These are phyloP conservation scores for Agrenia bidenticulata DNA, from an alignment of 2,888 invertebrate genomes.

Conservation along the genomic window DNA sequence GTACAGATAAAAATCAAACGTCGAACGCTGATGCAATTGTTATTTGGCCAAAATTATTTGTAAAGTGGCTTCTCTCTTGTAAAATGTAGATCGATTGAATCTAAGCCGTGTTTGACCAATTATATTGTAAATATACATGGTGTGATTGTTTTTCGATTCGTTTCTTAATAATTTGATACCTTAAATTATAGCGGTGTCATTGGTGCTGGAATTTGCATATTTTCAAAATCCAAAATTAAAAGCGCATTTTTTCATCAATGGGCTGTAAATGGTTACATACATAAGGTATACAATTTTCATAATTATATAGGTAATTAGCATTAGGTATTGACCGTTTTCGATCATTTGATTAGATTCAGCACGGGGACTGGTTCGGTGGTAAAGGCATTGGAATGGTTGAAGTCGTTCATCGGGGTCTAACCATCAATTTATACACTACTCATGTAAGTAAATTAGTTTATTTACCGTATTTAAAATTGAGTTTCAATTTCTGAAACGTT, in stretches of 20 bases:
- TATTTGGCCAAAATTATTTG: no score
- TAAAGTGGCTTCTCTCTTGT: no score
- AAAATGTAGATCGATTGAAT: no score
- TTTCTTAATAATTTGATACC: no score
- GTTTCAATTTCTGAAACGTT: constrained; percentile 1
- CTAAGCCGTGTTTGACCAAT: no score
- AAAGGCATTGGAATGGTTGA: constrained; percentile 87
- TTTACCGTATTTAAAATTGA: no score
- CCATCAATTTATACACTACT: constrained; percentile 84
- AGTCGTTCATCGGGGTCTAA: constrained; percentile 67
- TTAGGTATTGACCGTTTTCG: no score
- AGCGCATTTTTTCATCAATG: constrained; percentile 90
- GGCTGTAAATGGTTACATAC: constrained; percentile 95
- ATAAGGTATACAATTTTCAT: constrained; percentile 64
- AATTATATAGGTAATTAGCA: no score
- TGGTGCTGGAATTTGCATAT: constrained; percentile 85
- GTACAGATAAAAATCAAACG: no score
- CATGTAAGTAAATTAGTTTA: constrained; percentile 83
- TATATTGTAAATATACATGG: neutral
- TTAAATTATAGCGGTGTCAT: constrained; percentile 77
- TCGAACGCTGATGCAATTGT: no score
- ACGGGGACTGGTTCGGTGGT: constrained; percentile 99
- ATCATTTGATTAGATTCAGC: constrained; percentile 64
- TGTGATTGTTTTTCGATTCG: constrained; percentile 18
- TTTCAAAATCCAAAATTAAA: constrained; percentile 78